A percentile compares a stretch with the other conserved stretches of the same genome.
Evolutionary conservation across 2,888 invertebrate genomes (phyloP).

Genomic region (Melanostoma mellinum): DNA sequence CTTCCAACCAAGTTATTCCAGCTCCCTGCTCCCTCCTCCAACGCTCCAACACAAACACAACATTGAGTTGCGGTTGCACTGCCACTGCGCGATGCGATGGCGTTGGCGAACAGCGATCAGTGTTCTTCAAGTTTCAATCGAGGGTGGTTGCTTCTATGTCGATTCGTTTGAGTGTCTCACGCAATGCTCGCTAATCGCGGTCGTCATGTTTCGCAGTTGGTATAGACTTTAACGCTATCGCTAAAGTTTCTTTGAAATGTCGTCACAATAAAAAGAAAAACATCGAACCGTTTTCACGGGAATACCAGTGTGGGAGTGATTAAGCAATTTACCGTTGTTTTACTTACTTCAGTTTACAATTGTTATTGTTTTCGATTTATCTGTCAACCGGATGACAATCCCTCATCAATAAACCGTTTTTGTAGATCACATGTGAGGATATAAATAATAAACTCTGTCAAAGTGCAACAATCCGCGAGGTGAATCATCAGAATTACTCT

Average conservation of each 20-base stretch:
- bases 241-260: slow-evolving; percentile 6
- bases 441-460: slow-evolving; percentile 38
- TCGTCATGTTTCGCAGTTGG: slow-evolving; percentile 21
- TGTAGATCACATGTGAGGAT: slow-evolving; percentile 44
- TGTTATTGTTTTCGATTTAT: slow-evolving; percentile 27
- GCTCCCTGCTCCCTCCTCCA: neutral
- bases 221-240: neutral
- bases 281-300: neutral
- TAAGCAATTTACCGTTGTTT: neutral
- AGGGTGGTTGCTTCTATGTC: slow-evolving; percentile 36
- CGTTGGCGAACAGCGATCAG: slow-evolving; percentile 43
- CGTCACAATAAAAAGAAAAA: slow-evolving; percentile 15
- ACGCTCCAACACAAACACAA: slow-evolving; percentile 35
- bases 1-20: neutral
- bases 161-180: neutral
- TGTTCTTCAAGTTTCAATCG: slow-evolving; percentile 56
- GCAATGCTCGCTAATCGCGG: neutral
- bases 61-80: slow-evolving; percentile 19
- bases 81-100: neutral
- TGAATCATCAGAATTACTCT: slow-evolving; percentile 41
- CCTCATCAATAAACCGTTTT: slow-evolving; percentile 34
- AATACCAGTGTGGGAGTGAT: slow-evolving; percentile 4
- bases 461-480: slow-evolving; percentile 45
- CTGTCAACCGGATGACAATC: slow-evolving; percentile 53
- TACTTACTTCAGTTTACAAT: slow-evolving; percentile 1